A percentile compares a stretch with the other conserved stretches of the same genome.
These are phyloP conservation scores for Himalopsyche tibetana DNA, from an alignment of 2,888 invertebrate genomes.

Conservation along the genomic window DNA sequence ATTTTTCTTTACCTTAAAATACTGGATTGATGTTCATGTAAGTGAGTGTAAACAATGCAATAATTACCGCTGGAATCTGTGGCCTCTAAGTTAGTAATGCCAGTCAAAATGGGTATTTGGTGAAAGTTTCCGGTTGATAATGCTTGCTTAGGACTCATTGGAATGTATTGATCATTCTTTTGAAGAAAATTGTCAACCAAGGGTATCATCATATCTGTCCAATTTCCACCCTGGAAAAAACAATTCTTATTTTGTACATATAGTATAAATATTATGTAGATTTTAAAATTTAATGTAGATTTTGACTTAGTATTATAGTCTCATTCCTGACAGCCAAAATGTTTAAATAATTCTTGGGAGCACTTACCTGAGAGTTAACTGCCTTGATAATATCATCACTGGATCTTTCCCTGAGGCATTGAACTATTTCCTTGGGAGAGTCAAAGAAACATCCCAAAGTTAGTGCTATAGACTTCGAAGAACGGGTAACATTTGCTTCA, in stretches of 20 bases:
- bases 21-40: neutral
- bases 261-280: neutral
- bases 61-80: constrained; percentile 76
- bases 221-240: constrained; percentile 77
- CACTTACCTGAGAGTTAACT: constrained; percentile 73
- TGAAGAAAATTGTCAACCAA: constrained; percentile 80
- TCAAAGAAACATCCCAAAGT: constrained; percentile 76
- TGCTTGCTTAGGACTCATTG: constrained; percentile 75
- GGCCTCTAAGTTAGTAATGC: constrained; percentile 82
- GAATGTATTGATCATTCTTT: constrained; percentile 79
- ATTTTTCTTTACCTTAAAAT: too few species aligned
- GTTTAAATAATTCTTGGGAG: too few species aligned
- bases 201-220: constrained; percentile 79
- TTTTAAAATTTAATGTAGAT: neutral
- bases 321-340: too few species aligned
- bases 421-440: constrained; percentile 76
- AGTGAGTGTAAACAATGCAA: neutral
- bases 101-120: constrained; percentile 82
- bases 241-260: constrained; percentile 49
- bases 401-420: constrained; percentile 80
- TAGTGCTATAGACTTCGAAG: constrained; percentile 78
- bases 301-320: too few species aligned
- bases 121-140: constrained; percentile 76
- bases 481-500: constrained; percentile 71
- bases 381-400: constrained; percentile 79